Evolutionary conservation across 2,113 vertebrate genomes (phyloP).

Genomic region (Malurus melanocephalus): DNA sequence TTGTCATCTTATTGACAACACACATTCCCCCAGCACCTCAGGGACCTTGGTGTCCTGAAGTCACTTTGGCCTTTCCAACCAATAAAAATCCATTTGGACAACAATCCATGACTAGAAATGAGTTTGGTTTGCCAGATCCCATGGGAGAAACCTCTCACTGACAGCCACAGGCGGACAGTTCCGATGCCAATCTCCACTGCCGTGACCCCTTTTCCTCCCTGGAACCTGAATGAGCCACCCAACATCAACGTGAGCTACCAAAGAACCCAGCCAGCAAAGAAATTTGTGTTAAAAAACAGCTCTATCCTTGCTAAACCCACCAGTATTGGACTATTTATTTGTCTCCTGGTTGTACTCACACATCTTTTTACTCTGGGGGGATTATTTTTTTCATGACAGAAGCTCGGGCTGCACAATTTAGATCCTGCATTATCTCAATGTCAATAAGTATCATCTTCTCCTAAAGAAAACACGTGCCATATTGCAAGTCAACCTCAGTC

Average conservation of each 20-base stretch:
- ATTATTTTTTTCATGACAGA: background rate
- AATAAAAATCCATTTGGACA: background rate
- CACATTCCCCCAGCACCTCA: fast-evolving
- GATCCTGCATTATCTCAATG: background rate
- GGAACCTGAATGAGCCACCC: background rate
- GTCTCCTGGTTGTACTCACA: background rate
- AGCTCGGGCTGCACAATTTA: background rate
- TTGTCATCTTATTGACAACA: background rate
- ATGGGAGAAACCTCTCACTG: fast-evolving
- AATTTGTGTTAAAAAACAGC: background rate
- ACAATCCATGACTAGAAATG: background rate
- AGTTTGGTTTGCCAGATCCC: background rate
- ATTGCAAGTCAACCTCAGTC: constrained; percentile 42
- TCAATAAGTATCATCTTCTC: constrained; percentile 5
- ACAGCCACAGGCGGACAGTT: background rate
- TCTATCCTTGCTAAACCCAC: background rate
- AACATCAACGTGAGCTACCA: background rate
- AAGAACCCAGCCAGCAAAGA: background rate
- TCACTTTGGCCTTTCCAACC: background rate
- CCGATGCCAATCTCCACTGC: fast-evolving
- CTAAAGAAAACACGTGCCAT: background rate
- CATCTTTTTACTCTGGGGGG: background rate
- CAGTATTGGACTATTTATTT: background rate
- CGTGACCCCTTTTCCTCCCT: fast-evolving
- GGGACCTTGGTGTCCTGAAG: background rate